Evolutionary conservation across 2,113 vertebrate species (phyloP).

Genomic region (Eubucco bourcierii): DNA sequence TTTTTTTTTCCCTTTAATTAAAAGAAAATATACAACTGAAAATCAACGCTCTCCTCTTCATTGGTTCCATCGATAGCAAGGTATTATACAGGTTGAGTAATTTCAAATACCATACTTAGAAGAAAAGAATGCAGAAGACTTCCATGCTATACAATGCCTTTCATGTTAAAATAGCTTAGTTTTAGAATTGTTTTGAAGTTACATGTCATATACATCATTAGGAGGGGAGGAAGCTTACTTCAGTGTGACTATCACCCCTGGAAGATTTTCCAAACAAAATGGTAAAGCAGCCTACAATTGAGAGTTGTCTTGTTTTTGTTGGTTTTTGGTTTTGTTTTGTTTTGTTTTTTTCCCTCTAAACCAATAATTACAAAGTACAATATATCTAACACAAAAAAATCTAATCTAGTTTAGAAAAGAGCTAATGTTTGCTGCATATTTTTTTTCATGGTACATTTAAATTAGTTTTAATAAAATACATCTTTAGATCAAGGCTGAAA

Average conservation of each 20-base stretch:
- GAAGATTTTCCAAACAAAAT: slow-evolving; percentile 47
- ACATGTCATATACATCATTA: slow-evolving; percentile 30
- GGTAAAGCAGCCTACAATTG: slow-evolving; percentile 66
- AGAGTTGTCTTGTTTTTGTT: slow-evolving; percentile 21
- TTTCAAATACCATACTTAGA: slow-evolving; percentile 58
- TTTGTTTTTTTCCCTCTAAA: slow-evolving; percentile 37
- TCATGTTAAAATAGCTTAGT: slow-evolving; percentile 55
- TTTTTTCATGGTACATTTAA: slow-evolving; percentile 80
- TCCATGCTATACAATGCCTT: slow-evolving; percentile 56
- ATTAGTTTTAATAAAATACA: slow-evolving; percentile 87
- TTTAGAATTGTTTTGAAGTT: slow-evolving; percentile 47
- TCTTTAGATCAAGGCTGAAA: slow-evolving; percentile 83
- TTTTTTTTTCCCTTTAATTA: neutral
- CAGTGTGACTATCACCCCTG: slow-evolving; percentile 36
- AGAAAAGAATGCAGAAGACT: slow-evolving; percentile 41
- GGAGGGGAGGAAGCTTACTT: slow-evolving; percentile 33
- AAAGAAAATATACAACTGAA: slow-evolving; percentile 64
- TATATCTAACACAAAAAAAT: slow-evolving; percentile 77
- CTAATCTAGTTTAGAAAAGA: slow-evolving; percentile 80
- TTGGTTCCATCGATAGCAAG: slow-evolving; percentile 38
- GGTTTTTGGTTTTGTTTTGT: too few relatives aligned
- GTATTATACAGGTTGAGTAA: slow-evolving; percentile 44
- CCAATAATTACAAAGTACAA: slow-evolving; percentile 73
- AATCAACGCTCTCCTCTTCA: slow-evolving; percentile 37
- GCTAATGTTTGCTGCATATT: slow-evolving; percentile 79